Evolutionary conservation across 1,140 invertebrate species (phyloP).

Genomic region (Papilio helenus): DNA sequence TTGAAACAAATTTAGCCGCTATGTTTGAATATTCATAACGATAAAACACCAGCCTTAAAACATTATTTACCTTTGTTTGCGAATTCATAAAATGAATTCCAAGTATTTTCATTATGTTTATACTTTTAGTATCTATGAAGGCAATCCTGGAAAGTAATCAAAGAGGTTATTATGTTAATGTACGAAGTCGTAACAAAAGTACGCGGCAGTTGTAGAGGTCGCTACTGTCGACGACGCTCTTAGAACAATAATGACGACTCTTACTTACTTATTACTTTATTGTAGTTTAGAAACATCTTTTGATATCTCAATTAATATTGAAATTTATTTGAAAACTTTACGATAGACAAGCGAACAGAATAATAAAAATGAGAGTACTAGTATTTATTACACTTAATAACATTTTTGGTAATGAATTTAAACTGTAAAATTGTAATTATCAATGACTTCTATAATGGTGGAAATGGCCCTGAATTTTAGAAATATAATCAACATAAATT

Average conservation of each 20-base stretch:
- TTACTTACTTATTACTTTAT: constrained; percentile 4
- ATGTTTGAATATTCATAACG: no score
- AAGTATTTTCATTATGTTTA: neutral
- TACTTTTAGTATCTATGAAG: neutral
- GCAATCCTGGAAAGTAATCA: neutral
- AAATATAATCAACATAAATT: no score
- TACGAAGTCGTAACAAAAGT: neutral
- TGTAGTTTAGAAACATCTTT: neutral
- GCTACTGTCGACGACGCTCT: neutral
- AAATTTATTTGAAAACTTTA: no score
- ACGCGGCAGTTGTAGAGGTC: neutral
- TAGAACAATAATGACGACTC: neutral
- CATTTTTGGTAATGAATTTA: no score
- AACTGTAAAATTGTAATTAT: no score
- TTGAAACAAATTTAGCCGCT: no score
- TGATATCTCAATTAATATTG: neutral
- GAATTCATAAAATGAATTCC: neutral
- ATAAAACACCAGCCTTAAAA: no score
- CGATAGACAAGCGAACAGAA: no score
- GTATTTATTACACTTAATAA: no score
- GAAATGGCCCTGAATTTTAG: no score
- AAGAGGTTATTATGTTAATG: neutral
- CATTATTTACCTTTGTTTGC: neutral
- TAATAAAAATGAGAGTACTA: no score
- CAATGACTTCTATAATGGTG: no score